Percentiles rank a stretch among this genome's conserved stretches.
Evolutionary conservation across 2,797 vertebrate species (phyloP).

Genomic region (Ibycter americanus): DNA sequence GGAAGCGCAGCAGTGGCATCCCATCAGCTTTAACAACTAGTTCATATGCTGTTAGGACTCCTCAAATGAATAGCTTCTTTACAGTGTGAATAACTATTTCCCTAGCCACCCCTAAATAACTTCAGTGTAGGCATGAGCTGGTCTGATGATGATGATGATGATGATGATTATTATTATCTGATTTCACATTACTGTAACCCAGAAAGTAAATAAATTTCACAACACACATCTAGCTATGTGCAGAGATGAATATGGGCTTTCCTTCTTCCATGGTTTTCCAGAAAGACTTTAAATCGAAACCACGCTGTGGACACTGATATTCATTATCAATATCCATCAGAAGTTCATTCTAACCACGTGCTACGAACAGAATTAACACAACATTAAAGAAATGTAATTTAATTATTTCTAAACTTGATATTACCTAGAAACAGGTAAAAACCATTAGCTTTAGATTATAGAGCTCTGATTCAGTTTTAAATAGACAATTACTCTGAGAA

Average conservation of each 20-base stretch:
- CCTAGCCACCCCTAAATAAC: not conserved
- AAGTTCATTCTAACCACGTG: not conserved
- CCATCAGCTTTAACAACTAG: not conserved
- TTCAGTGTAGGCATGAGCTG: not conserved
- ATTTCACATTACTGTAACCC: not conserved
- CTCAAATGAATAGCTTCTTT: not conserved
- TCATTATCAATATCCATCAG: not conserved
- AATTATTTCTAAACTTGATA: not conserved
- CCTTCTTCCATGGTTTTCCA: not conserved
- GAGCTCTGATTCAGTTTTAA: not conserved
- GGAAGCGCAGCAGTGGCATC: not conserved
- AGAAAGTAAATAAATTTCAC: not conserved
- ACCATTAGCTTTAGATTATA: not conserved
- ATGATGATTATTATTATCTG: not conserved
- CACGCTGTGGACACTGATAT: not conserved
- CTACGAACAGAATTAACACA: not conserved
- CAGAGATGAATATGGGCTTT: not conserved
- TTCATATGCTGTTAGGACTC: not conserved
- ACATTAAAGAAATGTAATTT: not conserved
- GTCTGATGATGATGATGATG: too few relatives aligned
- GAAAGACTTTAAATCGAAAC: not conserved
- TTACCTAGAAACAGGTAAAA: not conserved
- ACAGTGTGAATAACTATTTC: not conserved
- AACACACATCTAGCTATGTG: not conserved
- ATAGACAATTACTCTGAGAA: not conserved